A percentile compares a stretch with the other conserved stretches of the same genome.
Evolutionary conservation across 1,140 invertebrate genomes (phyloP).

Genomic region (Drosophila oshimai): DNA sequence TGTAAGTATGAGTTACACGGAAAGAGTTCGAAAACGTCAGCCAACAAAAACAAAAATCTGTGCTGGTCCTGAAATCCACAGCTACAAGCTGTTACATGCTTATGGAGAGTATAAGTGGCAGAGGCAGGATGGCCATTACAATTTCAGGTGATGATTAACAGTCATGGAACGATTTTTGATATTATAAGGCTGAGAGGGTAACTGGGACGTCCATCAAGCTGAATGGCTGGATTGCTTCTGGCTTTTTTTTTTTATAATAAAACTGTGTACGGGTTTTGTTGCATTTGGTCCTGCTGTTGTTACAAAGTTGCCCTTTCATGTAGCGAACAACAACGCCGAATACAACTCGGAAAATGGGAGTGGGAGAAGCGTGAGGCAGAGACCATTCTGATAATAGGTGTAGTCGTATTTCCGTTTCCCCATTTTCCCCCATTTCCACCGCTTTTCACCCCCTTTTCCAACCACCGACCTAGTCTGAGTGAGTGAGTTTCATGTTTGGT

Average conservation of each 20-base stretch:
- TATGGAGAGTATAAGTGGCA: slow-evolving; percentile 41
- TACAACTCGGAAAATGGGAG: background rate
- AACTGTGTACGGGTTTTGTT: slow-evolving; percentile 63
- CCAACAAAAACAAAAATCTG: slow-evolving; percentile 16
- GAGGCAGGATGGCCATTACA: slow-evolving; percentile 20
- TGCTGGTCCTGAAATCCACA: slow-evolving; percentile 7
- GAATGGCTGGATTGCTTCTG: background rate
- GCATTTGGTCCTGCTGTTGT: slow-evolving; percentile 38
- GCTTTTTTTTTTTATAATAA: slow-evolving; percentile 71
- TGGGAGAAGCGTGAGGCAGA: slow-evolving; percentile 7
- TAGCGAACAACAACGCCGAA: slow-evolving; percentile 38
- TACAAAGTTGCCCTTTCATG: slow-evolving; percentile 74
- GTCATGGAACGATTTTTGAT: background rate
- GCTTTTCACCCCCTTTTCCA: background rate
- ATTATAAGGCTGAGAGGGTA: slow-evolving; percentile 13
- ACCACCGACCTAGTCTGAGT: slow-evolving; percentile 9
- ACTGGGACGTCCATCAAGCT: background rate
- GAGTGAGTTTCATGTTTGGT: slow-evolving; percentile 52
- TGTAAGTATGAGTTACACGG: slow-evolving; percentile 7
- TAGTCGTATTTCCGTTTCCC: slow-evolving; percentile 65
- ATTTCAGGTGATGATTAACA: slow-evolving; percentile 12
- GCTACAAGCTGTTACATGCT: slow-evolving; percentile 10
- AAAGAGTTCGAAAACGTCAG: slow-evolving; percentile 19
- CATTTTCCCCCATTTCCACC: background rate
- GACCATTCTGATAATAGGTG: slow-evolving; percentile 63